Evolutionary conservation across 1,140 invertebrate genomes (phyloP), one percentile per base, ranked within the genome.

Genomic region (Diorhabda elongata): DNA sequence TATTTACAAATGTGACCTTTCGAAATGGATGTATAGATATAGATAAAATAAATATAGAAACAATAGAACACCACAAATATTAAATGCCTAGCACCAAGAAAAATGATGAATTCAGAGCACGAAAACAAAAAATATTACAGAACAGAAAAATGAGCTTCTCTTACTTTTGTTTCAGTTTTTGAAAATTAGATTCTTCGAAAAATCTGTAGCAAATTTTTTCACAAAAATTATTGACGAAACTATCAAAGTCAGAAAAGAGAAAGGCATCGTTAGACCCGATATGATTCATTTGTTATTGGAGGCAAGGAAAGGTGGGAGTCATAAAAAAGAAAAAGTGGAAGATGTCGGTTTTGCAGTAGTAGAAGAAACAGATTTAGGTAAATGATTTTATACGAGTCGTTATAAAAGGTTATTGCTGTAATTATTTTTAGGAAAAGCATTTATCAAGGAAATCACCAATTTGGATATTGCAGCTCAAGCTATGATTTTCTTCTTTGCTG

Each of bases 251-350:
- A 68, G 83, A 58, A 78, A 83, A 69, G 69, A 80, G 65, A 65
- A 80, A 8, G 72, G 73, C 3, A 79, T 83, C 42, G 69, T 81
- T 2, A 71, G 82, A 61, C 77, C 77, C 4, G 83, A 84, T 70
- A 79, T 83, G 76, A 79, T 84, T 47, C 76, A 83, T 45, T 64
- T 83, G 43, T 62, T 84, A 8, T 72, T 84, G 71, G 78, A 83
- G 70, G 79, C 80, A 4, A 79, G 73, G 67, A 81, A 81, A 73
- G 79, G 81, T 4, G 67, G 66, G 47, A 57, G 74, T 42, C 74
- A 76, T 58, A 67, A 75, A 7, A 81, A 63, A 60, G 58, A 60
- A 60, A 26, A 58, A 58, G 26, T 5, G 26, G 26, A 26, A 26
- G 26, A 26, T 26, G 26, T 26, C 26, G 26, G 26, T 26, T 26